These are phyloP conservation scores for Oscheius sp. DNA, from an alignment of 2,888 invertebrate species.

Conservation along the genomic window DNA sequence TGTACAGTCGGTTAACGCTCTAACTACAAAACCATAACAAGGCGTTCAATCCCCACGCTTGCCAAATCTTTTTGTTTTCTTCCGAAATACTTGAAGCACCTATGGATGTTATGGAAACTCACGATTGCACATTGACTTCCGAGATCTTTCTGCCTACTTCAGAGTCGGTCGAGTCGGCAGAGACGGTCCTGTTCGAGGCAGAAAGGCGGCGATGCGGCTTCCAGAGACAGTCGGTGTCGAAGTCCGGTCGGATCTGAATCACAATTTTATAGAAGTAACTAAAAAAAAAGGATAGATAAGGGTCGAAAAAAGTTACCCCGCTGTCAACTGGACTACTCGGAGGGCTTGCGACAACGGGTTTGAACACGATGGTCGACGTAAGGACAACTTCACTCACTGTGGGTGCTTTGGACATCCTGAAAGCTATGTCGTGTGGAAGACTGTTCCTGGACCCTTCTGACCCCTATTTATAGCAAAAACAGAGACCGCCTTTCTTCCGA, in stretches of 20 bases:
- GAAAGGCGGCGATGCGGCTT: slow-evolving; percentile 40
- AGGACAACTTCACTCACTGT: slow-evolving; percentile 63
- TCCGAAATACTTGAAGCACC: neutral
- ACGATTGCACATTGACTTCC: slow-evolving; percentile 9
- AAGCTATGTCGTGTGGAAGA: slow-evolving; percentile 1
- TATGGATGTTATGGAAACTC: neutral
- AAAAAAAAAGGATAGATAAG: neutral
- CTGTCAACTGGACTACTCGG: slow-evolving; percentile 39
- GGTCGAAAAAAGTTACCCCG: slow-evolving; percentile 10
- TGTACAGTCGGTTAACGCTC: too few species aligned
- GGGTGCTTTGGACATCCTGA: slow-evolving; percentile 63
- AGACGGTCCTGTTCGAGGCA: slow-evolving; percentile 44
- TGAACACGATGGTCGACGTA: slow-evolving; percentile 53
- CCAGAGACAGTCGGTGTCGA: slow-evolving; percentile 62
- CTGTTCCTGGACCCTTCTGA: neutral
- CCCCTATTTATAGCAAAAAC: neutral
- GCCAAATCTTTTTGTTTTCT: neutral
- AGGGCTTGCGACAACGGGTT: slow-evolving; percentile 45
- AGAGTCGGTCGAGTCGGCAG: slow-evolving; percentile 56
- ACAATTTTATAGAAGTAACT: neutral
- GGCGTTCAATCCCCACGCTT: neutral
- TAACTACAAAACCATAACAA: too few species aligned
- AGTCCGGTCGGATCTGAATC: slow-evolving; percentile 56
- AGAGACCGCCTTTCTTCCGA: neutral
- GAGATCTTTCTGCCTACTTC: slow-evolving; percentile 40